These are phyloP conservation scores for Eurosta solidaginis DNA, from an alignment of 1,140 invertebrate genomes.

Conservation along the genomic window DNA sequence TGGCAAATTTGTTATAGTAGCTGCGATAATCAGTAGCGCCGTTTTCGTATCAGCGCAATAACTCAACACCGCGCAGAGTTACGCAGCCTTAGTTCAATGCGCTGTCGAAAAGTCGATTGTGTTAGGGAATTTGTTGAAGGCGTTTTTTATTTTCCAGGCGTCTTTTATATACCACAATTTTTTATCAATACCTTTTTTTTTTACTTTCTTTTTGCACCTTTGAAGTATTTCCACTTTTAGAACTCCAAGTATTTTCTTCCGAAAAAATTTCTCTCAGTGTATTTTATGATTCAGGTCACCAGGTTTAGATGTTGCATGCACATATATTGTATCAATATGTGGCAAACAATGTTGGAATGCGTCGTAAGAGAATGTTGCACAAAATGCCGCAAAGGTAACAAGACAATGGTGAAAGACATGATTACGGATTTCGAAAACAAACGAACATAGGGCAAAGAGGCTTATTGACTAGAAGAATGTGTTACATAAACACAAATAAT, in stretches of 20 bases:
- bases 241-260: background rate
- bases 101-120: too few species aligned
- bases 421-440: background rate
- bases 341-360: conserved; percentile 11
- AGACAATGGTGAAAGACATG: background rate
- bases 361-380: conserved; percentile 25
- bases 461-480: background rate
- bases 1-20: too few species aligned
- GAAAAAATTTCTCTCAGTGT: background rate
- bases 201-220: too few species aligned
- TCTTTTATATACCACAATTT: too few species aligned
- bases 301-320: background rate
- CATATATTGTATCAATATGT: background rate
- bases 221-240: too few species aligned
- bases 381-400: conserved; percentile 13
- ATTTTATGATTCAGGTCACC: background rate
- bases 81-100: too few species aligned
- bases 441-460: background rate
- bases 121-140: too few species aligned
- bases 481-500: background rate
- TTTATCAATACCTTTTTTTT: too few species aligned
- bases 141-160: too few species aligned
- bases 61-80: too few species aligned
- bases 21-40: too few species aligned
- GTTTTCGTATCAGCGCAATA: too few species aligned